A percentile compares a stretch with the other conserved stretches of the same genome.
Conservation (phyloP, 2,888 invertebrate species). For the Plemyria rubiginata region DNA sequence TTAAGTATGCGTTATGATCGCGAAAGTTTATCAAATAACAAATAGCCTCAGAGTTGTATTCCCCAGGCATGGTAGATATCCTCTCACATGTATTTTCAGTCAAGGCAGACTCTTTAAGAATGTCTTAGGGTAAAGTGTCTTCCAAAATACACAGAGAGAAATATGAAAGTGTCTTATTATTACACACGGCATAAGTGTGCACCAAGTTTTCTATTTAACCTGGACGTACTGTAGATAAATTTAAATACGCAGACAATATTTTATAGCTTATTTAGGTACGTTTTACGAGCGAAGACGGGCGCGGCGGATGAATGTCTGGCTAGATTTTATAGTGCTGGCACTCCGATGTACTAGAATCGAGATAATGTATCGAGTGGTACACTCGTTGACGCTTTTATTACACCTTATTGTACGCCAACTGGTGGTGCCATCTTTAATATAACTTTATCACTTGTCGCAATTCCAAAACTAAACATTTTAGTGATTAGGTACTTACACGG, state of each 20-base stretch:
- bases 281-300: slow-evolving; percentile 80
- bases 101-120: too few relatives aligned
- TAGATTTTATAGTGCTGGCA: slow-evolving; percentile 71
- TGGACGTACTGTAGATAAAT: slow-evolving; percentile 69
- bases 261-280: slow-evolving; percentile 81
- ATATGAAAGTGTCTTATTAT: background rate
- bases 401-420: slow-evolving; percentile 5
- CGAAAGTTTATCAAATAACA: too few relatives aligned
- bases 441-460: too few relatives aligned
- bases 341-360: slow-evolving; percentile 44
- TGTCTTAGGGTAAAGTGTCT: background rate
- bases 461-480: background rate
- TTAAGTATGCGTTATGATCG: too few relatives aligned
- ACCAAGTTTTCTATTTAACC: slow-evolving; percentile 55
- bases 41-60: too few relatives aligned
- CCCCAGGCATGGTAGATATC: too few relatives aligned
- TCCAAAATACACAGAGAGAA: background rate
- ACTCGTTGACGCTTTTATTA: slow-evolving; percentile 45
- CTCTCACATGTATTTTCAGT: too few relatives aligned
- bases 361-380: slow-evolving; percentile 46
- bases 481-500: background rate
- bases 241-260: slow-evolving; percentile 82
- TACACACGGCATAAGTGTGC: slow-evolving; percentile 1
- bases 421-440: background rate
- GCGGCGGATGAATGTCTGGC: slow-evolving; percentile 70